Evolutionary conservation across 2,888 invertebrate species (phyloP), one percentile per base, ranked within the genome.

Genomic region (Drosophila paranaensis): DNA sequence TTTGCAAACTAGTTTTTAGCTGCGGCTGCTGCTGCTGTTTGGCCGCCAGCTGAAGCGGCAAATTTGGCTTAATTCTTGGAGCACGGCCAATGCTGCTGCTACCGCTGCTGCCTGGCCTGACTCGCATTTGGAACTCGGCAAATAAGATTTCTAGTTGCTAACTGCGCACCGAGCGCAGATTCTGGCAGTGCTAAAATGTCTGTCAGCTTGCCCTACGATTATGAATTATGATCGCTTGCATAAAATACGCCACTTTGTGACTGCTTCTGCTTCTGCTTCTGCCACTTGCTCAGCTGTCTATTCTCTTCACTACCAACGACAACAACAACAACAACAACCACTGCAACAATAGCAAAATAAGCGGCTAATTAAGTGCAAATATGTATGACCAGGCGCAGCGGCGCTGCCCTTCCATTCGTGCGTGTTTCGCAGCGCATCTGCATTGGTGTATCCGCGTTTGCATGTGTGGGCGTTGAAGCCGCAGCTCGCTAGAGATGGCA

Each of bases 281-380:
- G 57, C 62, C 69, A 70, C 55, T 60, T 42, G 14, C 74, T 16
- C 30, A 48, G 30, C 63, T 54, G 71, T 64, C 63, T 45, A 30
- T 60, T 48, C 48, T 46, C 43, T 46, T 62, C 67, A 35, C 54
- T 33, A 25, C 9, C 20, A 45, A 35, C 20, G 40, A 35, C 40
- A 46, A 50, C 14, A 53, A 33, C 60, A 64, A 37, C 42, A 65
- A 27, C 43, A 75, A 64, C 20, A 45, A 40, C 20, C 20, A 20
- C 40, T 39, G 42, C 14, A 53, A 33, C 65, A 64, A 37, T 46
- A 65, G 39, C 43, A 77, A 64, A 57, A 74, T 77, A 77, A 86
- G 76, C 73, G 73, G 78, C 77, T 86, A 87, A 86, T 86, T 87
- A 86, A 82, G 85, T 86, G 87, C 87, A 86, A 87, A 85, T 82